A percentile compares a stretch with the other conserved stretches of the same genome.
phyloP scores from a whole-genome alignment of 1,140 invertebrate genomes.

The Grapholita molesta region DNA sequence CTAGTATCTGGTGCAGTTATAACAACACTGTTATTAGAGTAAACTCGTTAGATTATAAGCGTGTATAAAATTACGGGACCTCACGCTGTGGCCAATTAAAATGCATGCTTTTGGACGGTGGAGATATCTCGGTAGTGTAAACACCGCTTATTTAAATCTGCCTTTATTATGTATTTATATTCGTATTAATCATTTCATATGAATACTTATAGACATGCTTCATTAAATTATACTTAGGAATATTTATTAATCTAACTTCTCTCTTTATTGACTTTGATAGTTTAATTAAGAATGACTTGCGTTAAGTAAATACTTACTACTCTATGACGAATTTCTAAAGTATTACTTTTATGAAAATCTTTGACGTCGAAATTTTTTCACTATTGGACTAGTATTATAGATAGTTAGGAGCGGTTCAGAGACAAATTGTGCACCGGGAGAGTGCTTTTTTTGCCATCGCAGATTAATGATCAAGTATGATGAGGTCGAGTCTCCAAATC shows the following conservation, averaged over 20 bases:
- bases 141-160: conserved; percentile 53
- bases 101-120: conserved; percentile 49
- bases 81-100: conserved; percentile 57
- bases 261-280: background rate
- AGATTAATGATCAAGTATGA: too few species aligned
- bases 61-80: conserved; percentile 53
- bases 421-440: too few species aligned
- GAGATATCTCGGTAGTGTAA: conserved; percentile 38
- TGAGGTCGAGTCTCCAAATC: too few species aligned
- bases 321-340: too few species aligned
- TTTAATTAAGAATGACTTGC: background rate
- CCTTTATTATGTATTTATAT: conserved; percentile 8
- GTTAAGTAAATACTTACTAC: too few species aligned
- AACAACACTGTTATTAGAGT: conserved; percentile 32
- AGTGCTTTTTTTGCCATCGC: too few species aligned
- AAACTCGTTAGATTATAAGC: conserved; percentile 43
- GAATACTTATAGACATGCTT: background rate
- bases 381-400: too few species aligned
- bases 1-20: background rate
- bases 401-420: too few species aligned
- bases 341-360: too few species aligned
- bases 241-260: background rate
- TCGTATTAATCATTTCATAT: background rate
- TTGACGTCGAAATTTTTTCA: too few species aligned
- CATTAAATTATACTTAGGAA: background rate